These are phyloP conservation scores for Anisognathus igniventris DNA, from an alignment of 2,797 vertebrate species.

Conservation along the genomic window DNA sequence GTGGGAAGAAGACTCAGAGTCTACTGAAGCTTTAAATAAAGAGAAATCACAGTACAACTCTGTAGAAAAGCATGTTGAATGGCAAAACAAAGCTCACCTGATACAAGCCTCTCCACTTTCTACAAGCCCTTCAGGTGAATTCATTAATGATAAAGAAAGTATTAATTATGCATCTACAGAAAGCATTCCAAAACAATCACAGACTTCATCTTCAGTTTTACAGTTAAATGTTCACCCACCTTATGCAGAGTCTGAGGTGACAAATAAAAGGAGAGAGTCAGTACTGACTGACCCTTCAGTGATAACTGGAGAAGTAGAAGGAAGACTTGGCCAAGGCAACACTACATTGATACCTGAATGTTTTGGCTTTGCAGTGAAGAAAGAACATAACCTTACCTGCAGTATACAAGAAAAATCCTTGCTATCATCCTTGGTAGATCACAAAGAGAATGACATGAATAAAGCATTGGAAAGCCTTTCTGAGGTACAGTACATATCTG, in stretches of 20 bases:
- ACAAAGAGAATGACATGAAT: constrained; percentile 9
- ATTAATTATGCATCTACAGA: background rate
- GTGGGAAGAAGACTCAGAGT: constrained; percentile 52
- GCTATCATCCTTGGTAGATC: constrained; percentile 35
- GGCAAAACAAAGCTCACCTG: constrained; percentile 13
- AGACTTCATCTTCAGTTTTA: background rate
- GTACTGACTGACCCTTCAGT: constrained; percentile 33
- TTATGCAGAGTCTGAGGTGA: background rate
- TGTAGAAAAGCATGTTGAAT: background rate
- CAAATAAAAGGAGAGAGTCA: constrained; percentile 55
- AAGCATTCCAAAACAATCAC: background rate
- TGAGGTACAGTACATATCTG: background rate
- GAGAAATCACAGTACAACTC: constrained; percentile 50
- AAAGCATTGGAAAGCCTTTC: constrained; percentile 18
- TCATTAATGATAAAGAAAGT: constrained; percentile 15
- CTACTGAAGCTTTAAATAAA: constrained; percentile 70
- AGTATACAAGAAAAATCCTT: constrained; percentile 9
- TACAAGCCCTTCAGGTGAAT: constrained; percentile 54
- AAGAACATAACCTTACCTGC: background rate
- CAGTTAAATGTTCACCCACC: background rate
- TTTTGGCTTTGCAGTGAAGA: background rate
- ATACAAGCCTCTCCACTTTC: constrained; percentile 63
- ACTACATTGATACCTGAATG: background rate
- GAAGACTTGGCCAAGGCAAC: constrained; percentile 64
- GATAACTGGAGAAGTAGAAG: constrained; percentile 57